These are phyloP conservation scores for Drosophila affinis DNA, from an alignment of 2,888 invertebrate genomes.

Conservation along the genomic window DNA sequence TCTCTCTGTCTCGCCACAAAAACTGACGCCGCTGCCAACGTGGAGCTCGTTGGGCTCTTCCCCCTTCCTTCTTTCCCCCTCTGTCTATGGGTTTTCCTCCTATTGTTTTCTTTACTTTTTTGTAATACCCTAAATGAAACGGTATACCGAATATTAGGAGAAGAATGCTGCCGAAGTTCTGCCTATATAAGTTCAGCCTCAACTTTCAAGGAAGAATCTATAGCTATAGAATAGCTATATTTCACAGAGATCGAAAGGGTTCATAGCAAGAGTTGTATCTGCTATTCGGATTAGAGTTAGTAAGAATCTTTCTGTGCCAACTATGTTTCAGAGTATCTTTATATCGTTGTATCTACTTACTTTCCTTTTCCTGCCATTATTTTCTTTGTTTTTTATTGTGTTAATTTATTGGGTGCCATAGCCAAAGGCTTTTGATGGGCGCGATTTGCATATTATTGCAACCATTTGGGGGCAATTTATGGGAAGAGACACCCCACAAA, in stretches of 20 bases:
- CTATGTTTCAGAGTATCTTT: background rate
- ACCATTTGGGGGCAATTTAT: slow-evolving; percentile 57
- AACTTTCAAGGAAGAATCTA: too few relatives aligned
- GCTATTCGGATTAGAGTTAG: too few relatives aligned
- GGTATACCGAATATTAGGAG: background rate
- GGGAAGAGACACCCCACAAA: slow-evolving; percentile 3
- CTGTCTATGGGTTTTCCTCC: background rate
- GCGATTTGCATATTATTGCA: slow-evolving; percentile 69
- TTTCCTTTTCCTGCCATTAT: slow-evolving; percentile 1
- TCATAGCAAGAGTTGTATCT: too few relatives aligned
- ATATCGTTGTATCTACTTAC: background rate
- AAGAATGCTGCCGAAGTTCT: too few relatives aligned
- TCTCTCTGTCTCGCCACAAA: slow-evolving; percentile 53
- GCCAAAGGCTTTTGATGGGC: slow-evolving; percentile 58
- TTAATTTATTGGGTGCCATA: slow-evolving; percentile 80
- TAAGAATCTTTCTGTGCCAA: too few relatives aligned
- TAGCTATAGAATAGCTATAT: too few relatives aligned
- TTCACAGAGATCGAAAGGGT: too few relatives aligned
- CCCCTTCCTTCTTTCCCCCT: background rate
- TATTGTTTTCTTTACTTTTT: slow-evolving; percentile 1
- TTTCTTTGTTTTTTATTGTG: slow-evolving; percentile 63
- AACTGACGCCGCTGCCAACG: slow-evolving; percentile 52
- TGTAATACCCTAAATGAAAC: background rate
- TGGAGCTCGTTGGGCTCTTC: background rate
- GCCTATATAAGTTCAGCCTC: too few relatives aligned